Base-by-base conservation (phyloP, 2,888 invertebrate genomes). In the Heliconius cydno region DNA sequence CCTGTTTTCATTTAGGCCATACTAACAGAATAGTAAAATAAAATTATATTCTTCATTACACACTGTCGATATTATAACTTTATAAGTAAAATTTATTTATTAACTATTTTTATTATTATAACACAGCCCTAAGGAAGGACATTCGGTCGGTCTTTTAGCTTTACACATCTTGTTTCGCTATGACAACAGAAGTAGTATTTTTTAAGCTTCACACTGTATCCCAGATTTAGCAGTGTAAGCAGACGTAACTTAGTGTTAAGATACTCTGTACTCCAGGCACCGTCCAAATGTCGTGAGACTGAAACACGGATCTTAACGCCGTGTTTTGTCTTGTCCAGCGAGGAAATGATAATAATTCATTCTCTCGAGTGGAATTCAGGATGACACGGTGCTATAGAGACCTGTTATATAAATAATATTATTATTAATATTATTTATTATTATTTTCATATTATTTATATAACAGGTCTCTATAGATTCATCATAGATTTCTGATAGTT, bases 1-100 rank as follows among this genome's bases (percentile, higher is more conserved):
- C 86, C 86, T 85, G 85, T 85, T 80, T 75, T 78, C 76, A 83
- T 83, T 86, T 88, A 88, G 87, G 87, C 88, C 88, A 83, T 80
- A 81, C 68, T 80, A 76, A 76, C 65, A 30, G 46, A 75, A 75
- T 46, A 65, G 46, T 65, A 28, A 60, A 75, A 75, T 38, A 28
- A 66, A 75, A 46, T 46, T 66, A 75, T 65, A 46, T 22, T 22
- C 28, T 65, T 75, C 41, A 66, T 25, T 66, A 68, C 34, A 68
- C 15, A 66, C n/a, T 81, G 73, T 74, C 77, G 76, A 80, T 78
- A 57, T 71, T 63, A 77, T 80, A 76, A 79, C 72, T 81, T 66
- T 68, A 78, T 80, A 76, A 79, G 74, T 81, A 80, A 78, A 82
- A 70, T 76, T 74, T 72, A 28, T 80, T 66, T 77, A 72, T 76